Base-by-base conservation (phyloP, 2,113 vertebrate species). In the Nyctibius bracteatus region DNA sequence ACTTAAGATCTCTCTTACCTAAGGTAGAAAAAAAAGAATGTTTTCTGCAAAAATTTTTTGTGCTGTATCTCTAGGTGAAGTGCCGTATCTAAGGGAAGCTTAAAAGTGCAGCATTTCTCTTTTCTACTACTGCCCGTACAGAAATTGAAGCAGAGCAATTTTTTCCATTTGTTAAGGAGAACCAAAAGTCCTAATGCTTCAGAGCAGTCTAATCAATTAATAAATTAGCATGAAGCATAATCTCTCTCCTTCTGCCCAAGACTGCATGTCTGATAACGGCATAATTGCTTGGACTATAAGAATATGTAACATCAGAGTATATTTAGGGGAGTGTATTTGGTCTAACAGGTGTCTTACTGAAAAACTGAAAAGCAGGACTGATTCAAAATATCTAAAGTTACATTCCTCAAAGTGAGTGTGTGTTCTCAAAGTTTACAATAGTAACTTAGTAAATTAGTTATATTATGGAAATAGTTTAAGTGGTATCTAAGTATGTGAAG, bases 131-230 rank as follows among this genome's bases (percentile, higher is more conserved):
- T 87, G 61, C 20, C 23, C 63, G 30, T 79, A 72, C 37, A 95
- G 86, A 96, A 96, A 95, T 91, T 83, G 82, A 96, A 96, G 68
- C 59, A 79, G 35, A 88, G 14, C 44, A 71, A 28, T 17, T 58
- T 66, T 54, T 65, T 52, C 5, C 2, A 7, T 67, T 82, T 77
- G 15, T 22, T 61, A 46, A 51, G 37, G 43, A 31, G 44, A 86
- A 75, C 58, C 31, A 23, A 14, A 88, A 86, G 65, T 90, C 21
- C 61, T 54, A 58, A 58, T 87, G 54, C 72, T 94, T 78, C 51
- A 77, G 55, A 94, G 47, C n/a, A 83, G 84, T 96, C 35, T 87
- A 94, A 96, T 96, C 61, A 68, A 68, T 88, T 91, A 92, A 94
- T 93, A 96, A 87, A 94, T 93, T 89, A 91, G 62, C 37, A 43